Evolutionary conservation across 2,113 vertebrate genomes (phyloP).

Genomic region (Chaetorhynchus papuensis): DNA sequence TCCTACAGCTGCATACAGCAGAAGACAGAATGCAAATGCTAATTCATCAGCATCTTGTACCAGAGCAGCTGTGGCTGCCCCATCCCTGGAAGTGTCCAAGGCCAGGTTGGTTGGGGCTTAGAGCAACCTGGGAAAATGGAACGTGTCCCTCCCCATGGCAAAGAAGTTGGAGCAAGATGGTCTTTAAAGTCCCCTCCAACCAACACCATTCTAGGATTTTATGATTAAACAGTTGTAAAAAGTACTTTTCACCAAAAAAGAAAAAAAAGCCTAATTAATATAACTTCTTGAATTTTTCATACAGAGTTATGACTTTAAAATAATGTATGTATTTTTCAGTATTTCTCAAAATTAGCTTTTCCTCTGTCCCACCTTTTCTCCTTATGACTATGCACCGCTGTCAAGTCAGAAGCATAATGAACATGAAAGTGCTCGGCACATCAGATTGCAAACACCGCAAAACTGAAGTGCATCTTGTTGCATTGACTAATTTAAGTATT

Average conservation of each 20-base stretch:
- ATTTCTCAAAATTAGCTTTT: slow-evolving; percentile 58
- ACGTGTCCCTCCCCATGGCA: neutral
- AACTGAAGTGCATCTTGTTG: neutral
- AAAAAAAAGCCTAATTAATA: neutral
- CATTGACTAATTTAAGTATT: neutral
- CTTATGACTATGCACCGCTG: neutral
- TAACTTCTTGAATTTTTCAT: neutral
- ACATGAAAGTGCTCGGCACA: neutral
- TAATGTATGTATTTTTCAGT: neutral
- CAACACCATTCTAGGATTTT: neutral
- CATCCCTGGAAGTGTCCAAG: neutral
- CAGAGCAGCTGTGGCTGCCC: neutral
- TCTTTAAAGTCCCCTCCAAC: neutral
- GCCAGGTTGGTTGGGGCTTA: neutral
- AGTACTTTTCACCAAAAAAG: neutral
- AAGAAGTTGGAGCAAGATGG: neutral
- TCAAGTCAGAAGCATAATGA: slow-evolving; percentile 32
- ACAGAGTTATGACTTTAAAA: slow-evolving; percentile 2
- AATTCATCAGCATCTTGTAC: neutral
- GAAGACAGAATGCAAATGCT: neutral
- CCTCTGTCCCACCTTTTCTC: neutral
- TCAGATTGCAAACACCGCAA: neutral
- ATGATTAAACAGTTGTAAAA: neutral
- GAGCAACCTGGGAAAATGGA: neutral
- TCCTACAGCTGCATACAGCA: neutral